Evolutionary conservation across 1,140 invertebrate genomes (phyloP).

Genomic region (Andrena cerasifolii): DNA sequence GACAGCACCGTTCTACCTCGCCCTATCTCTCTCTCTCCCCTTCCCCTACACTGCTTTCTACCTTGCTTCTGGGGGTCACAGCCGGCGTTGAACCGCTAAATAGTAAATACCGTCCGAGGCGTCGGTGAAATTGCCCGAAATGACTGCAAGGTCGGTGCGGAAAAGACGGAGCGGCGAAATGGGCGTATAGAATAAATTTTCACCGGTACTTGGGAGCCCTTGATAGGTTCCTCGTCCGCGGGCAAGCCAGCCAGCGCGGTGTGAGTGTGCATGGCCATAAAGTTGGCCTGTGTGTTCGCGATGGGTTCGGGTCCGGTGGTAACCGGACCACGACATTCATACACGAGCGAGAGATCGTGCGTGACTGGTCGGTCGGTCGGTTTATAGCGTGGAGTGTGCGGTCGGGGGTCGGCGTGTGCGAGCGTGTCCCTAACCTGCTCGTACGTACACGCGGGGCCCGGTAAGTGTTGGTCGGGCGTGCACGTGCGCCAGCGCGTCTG

Average conservation of each 20-base stretch:
- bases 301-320: conserved; percentile 44
- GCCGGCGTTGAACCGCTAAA: not conserved
- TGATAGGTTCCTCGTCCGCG: conserved; percentile 15
- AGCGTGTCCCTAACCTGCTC: conserved; percentile 33
- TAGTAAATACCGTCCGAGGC: conserved; percentile 14
- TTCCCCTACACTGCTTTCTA: not conserved
- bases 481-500: conserved; percentile 39
- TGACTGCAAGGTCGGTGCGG: conserved; percentile 11
- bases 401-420: not conserved
- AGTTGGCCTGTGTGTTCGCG: not conserved
- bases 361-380: conserved; percentile 47
- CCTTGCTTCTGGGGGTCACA: not conserved
- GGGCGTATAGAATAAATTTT: conserved; percentile 31
- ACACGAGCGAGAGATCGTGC: conserved; percentile 52
- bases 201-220: conserved; percentile 13
- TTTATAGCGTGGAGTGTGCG: conserved; percentile 3
- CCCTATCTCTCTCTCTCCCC: not conserved
- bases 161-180: conserved; percentile 13
- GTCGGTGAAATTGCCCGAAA: conserved; percentile 36
- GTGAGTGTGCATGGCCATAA: not conserved
- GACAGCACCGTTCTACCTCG: not conserved
- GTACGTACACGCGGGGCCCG: conserved; percentile 1
- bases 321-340: conserved; percentile 51
- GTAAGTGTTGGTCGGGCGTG: conserved; percentile 27
- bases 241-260: not conserved